Percentiles rank a stretch among this genome's conserved stretches.
Evolutionary conservation across 1,140 invertebrate species (phyloP).

Genomic region (Ceratina japonica): DNA sequence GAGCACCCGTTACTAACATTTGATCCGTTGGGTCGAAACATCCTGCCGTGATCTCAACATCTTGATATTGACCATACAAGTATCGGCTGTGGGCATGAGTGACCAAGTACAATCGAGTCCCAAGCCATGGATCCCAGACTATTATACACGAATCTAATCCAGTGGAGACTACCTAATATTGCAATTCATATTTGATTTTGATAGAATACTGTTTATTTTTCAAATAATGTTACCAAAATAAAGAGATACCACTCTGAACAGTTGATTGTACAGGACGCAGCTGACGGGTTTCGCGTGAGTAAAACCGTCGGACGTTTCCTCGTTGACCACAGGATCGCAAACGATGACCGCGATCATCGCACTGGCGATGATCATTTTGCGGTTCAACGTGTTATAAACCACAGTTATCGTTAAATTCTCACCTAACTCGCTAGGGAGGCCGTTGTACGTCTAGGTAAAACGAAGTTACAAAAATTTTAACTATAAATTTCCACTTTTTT

Average conservation of each 20-base stretch:
- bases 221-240: background rate
- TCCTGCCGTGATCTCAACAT: conserved; percentile 88
- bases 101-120: conserved; percentile 82
- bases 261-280: conserved; percentile 84
- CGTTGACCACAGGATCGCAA: conserved; percentile 82
- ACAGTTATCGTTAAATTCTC: conserved; percentile 81
- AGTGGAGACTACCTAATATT: conserved; percentile 81
- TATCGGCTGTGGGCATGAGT: conserved; percentile 83
- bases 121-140: conserved; percentile 84
- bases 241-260: conserved; percentile 82
- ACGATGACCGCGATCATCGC: conserved; percentile 81
- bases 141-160: conserved; percentile 87
- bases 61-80: conserved; percentile 81
- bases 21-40: conserved; percentile 86
- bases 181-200: background rate
- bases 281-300: conserved; percentile 84
- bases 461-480: conserved; percentile 21
- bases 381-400: conserved; percentile 83
- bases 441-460: conserved; percentile 81
- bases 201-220: background rate
- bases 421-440: conserved; percentile 81
- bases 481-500: background rate
- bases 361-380: conserved; percentile 83
- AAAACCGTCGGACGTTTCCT: conserved; percentile 84
- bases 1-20: conserved; percentile 85